Percentiles rank a stretch among this genome's conserved stretches.
phyloP scores from a whole-genome alignment of 1,140 invertebrate species.

The Brachionus asplanchnoidis region DNA sequence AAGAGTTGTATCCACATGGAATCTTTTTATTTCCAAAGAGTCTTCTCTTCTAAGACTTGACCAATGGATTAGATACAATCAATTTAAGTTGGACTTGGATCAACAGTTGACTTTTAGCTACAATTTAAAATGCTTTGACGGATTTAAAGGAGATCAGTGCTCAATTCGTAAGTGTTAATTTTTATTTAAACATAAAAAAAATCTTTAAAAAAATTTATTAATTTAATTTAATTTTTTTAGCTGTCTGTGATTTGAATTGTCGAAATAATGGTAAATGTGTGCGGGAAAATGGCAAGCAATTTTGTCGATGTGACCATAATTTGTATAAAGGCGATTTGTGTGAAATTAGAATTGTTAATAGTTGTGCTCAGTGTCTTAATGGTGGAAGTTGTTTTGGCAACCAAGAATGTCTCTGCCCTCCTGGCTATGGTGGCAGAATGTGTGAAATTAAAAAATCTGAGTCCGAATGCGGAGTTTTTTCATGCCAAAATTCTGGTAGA shows the following conservation, averaged over 20 bases:
- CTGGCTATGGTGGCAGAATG: conserved; percentile 6
- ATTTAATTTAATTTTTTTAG: neutral
- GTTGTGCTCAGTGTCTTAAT: conserved; percentile 25
- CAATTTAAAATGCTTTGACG: conserved; percentile 10
- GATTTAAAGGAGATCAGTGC: neutral
- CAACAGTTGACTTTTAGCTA: conserved; percentile 25
- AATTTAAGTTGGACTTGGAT: neutral
- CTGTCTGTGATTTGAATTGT: conserved; percentile 22
- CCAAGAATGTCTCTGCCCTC: conserved; percentile 21
- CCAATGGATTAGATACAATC: conserved; percentile 32
- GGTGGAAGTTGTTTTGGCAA: conserved; percentile 31
- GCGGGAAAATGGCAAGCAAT: conserved; percentile 23
- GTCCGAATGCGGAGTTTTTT: neutral
- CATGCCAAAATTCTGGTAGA: conserved; percentile 3
- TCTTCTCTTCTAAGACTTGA: neutral
- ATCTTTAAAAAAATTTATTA: neutral
- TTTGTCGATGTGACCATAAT: conserved; percentile 1
- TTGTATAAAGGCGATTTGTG: conserved; percentile 32
- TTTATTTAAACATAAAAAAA: neutral
- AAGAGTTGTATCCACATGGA: neutral
- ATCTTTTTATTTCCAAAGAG: neutral
- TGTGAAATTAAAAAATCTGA: conserved; percentile 24
- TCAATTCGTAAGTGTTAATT: neutral
- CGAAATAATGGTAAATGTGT: conserved; percentile 28
- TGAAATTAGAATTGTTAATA: conserved; percentile 9